Percentiles rank a stretch among this genome's conserved stretches.
These are phyloP conservation scores for Siphonodentalium dalli DNA, from an alignment of 2,888 invertebrate genomes.

Conservation along the genomic window DNA sequence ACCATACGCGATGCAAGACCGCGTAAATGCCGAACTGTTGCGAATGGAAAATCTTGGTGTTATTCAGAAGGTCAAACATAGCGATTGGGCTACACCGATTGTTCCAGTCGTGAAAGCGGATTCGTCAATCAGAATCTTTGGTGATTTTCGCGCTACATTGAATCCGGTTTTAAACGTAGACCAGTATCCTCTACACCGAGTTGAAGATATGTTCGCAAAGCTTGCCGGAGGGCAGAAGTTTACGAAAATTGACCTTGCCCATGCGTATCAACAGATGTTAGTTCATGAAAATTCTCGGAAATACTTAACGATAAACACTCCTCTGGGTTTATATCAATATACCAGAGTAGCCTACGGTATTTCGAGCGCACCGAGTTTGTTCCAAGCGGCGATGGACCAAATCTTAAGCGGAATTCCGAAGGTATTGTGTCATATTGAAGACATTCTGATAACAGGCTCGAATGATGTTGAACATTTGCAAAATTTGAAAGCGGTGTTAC, in stretches of 20 bases:
- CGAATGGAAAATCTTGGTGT: conserved; percentile 11
- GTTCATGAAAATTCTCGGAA: conserved; percentile 20
- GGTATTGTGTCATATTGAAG: too few relatives aligned
- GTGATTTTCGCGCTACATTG: conserved; percentile 35
- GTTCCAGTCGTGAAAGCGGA: conserved; percentile 30
- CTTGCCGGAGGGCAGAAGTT: conserved; percentile 28
- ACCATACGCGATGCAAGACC: conserved; percentile 5
- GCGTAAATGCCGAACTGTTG: conserved; percentile 11
- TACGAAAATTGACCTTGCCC: conserved; percentile 27
- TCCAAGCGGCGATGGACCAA: conserved; percentile 27
- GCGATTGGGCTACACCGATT: conserved; percentile 33
- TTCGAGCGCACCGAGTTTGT: conserved; percentile 23
- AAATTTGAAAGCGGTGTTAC: conserved; percentile 14
- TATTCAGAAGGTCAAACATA: conserved; percentile 13
- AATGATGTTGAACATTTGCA: conserved; percentile 14
- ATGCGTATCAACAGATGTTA: conserved; percentile 27
- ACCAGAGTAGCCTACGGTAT: conserved; percentile 25
- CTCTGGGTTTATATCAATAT: conserved; percentile 22
- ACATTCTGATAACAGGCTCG: conserved; percentile 22
- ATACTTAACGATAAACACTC: conserved; percentile 30
- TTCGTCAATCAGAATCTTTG: conserved; percentile 25
- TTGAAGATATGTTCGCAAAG: too few relatives aligned
- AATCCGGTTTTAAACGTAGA: conserved; percentile 42
- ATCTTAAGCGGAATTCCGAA: conserved; percentile 20
- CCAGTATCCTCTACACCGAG: conserved; percentile 34